Percentiles rank a stretch among this genome's conserved stretches.
Conservation (phyloP, 2,888 invertebrate genomes). For the Melanchra persicariae region DNA sequence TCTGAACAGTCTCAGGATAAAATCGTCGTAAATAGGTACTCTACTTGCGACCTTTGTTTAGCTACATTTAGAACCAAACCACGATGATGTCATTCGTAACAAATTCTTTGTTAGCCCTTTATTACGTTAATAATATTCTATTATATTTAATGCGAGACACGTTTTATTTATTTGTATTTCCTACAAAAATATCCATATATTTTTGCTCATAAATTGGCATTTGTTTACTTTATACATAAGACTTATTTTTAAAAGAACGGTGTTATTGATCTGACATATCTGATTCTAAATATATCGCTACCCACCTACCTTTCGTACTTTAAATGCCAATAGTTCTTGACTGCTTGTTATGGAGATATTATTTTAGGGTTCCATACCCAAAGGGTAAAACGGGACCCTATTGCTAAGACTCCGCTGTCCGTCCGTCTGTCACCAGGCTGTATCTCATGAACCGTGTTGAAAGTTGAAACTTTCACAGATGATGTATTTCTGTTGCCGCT, state of each 20-base stretch:
- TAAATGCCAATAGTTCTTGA: no score
- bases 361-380: no score
- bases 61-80: conserved; percentile 28
- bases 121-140: conserved; percentile 12
- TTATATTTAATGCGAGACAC: not conserved
- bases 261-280: not conserved
- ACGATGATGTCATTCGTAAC: conserved; percentile 50
- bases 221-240: not conserved
- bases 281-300: not conserved
- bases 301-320: no score
- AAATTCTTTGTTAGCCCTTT: conserved; percentile 37
- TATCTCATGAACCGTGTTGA: no score
- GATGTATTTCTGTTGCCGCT: no score
- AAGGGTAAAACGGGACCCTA: no score
- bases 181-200: conserved; percentile 7
- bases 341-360: no score
- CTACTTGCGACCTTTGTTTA: conserved; percentile 11
- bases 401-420: no score
- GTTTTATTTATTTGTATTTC: conserved; percentile 27
- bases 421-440: no score
- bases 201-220: conserved; percentile 19
- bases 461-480: no score
- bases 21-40: no score
- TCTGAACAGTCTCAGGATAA: no score
- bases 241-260: not conserved